A percentile compares a stretch with the other conserved stretches of the same genome.
Conservation (phyloP, 2,113 vertebrate species). For the Lucifuga dentata region DNA sequence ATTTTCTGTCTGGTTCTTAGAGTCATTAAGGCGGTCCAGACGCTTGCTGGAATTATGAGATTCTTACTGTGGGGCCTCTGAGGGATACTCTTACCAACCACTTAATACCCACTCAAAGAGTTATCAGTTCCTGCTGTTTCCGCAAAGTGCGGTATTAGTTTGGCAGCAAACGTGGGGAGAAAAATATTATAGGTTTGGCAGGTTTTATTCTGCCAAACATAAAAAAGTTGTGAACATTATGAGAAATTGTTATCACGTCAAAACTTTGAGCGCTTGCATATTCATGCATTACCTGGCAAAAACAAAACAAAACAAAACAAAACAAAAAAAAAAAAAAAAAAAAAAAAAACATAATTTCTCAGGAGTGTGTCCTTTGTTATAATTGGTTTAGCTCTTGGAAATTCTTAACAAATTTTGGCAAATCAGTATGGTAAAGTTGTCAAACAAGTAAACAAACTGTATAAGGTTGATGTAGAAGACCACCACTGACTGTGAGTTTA, state of each 20-base stretch:
- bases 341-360: too few relatives aligned
- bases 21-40: constrained; percentile 77
- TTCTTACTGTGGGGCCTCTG: constrained; percentile 54
- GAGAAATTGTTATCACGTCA: constrained; percentile 11
- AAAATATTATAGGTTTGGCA: constrained; percentile 18
- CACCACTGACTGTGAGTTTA: neutral
- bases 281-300: neutral
- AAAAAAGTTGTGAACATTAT: constrained; percentile 47
- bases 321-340: neutral
- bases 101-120: constrained; percentile 65
- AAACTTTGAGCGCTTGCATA: neutral
- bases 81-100: constrained; percentile 64
- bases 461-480: too few relatives aligned
- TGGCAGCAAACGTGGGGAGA: constrained; percentile 18
- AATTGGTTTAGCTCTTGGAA: neutral
- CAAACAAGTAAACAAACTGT: neutral
- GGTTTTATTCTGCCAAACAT: neutral
- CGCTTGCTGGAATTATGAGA: constrained; percentile 75
- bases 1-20: constrained; percentile 78
- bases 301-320: neutral
- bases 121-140: constrained; percentile 73
- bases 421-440: neutral
- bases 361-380: neutral
- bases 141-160: constrained; percentile 45
- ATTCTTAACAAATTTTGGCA: neutral